Conservation (phyloP, 2,797 vertebrate species). For the Channa striata region DNA sequence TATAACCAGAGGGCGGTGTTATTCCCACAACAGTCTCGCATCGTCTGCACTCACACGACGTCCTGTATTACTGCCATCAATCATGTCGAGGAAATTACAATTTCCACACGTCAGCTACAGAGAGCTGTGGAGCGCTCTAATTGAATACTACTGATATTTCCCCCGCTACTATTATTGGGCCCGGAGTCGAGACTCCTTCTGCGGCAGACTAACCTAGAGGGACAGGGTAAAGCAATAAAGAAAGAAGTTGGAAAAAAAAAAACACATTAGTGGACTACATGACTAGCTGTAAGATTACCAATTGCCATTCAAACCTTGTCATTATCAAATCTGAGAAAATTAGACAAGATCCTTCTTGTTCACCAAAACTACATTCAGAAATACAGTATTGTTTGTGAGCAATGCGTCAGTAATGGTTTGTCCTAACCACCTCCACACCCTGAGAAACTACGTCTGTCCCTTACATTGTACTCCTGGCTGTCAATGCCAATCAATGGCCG, state of each 20-base stretch:
- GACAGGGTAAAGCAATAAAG: slow-evolving; percentile 67
- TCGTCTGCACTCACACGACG: slow-evolving; percentile 75
- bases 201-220: slow-evolving; percentile 64
- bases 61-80: slow-evolving; percentile 86
- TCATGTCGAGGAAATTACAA: slow-evolving; percentile 86
- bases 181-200: slow-evolving; percentile 57
- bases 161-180: slow-evolving; percentile 67
- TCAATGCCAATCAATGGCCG: slow-evolving; percentile 66
- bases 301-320: slow-evolving; percentile 33
- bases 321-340: slow-evolving; percentile 36
- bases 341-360: not conserved
- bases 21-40: slow-evolving; percentile 72
- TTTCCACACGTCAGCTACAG: slow-evolving; percentile 84
- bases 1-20: slow-evolving; percentile 70
- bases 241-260: not conserved
- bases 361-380: not conserved
- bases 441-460: slow-evolving; percentile 38
- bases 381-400: not conserved
- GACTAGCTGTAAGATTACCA: slow-evolving; percentile 13
- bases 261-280: slow-evolving; percentile 23
- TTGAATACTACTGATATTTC: slow-evolving; percentile 81
- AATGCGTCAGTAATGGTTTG: slow-evolving; percentile 31
- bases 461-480: slow-evolving; percentile 43
- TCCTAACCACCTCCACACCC: slow-evolving; percentile 13
- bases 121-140: slow-evolving; percentile 78